Conservation (phyloP, 2,797 vertebrate species). For the Monodelphis domestica region DNA sequence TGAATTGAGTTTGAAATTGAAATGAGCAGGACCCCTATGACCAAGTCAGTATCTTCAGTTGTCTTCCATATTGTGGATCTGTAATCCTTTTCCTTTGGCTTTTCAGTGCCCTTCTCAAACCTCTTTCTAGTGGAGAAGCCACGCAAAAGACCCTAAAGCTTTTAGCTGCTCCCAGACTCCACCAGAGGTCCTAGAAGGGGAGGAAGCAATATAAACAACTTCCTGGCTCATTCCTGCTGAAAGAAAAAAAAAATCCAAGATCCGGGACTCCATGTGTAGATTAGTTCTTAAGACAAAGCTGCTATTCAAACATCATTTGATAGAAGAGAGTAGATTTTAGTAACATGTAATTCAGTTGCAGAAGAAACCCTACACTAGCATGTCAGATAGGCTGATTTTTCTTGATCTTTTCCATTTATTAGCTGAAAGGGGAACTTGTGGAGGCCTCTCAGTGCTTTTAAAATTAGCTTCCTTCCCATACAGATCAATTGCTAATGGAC, state of each 20-base stretch:
- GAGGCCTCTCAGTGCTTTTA: slow-evolving; percentile 9
- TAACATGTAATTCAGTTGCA: not conserved
- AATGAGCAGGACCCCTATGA: too few relatives aligned
- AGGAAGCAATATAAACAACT: not conserved
- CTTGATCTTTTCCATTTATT: not conserved
- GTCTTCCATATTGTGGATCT: not conserved
- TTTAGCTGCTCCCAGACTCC: not conserved
- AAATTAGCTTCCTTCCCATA: not conserved
- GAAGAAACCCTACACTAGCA: not conserved
- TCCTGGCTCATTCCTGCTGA: not conserved
- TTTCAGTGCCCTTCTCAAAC: not conserved
- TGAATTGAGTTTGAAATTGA: too few relatives aligned
- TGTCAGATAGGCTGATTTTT: not conserved
- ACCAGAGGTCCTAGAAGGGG: not conserved
- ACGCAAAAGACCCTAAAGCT: not conserved
- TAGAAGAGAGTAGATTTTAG: not conserved
- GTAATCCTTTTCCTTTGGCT: not conserved
- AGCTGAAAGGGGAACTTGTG: not conserved
- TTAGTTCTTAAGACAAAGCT: not conserved
- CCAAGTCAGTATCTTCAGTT: not conserved
- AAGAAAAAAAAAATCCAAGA: not conserved
- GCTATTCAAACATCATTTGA: not conserved
- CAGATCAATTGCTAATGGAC: slow-evolving; percentile 32
- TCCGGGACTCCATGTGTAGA: not conserved
- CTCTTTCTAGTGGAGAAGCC: not conserved